Conservation (phyloP, 2,797 vertebrate species). For the Holocentrus rufus region DNA sequence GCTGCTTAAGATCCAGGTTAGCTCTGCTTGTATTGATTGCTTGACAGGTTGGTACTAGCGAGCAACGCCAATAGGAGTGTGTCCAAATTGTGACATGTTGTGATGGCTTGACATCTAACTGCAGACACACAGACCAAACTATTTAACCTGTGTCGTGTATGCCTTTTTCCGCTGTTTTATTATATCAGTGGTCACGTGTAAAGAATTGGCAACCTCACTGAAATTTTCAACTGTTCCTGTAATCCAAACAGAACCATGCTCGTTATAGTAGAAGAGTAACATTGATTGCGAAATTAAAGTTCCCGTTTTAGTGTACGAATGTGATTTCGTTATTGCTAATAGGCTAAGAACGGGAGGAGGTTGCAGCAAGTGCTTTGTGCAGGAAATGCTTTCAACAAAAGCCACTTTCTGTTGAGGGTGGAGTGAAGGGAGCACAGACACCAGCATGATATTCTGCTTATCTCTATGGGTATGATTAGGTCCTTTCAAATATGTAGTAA, state of each 20-base stretch:
- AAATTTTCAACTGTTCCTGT: not conserved
- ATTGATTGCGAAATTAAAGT: constrained; percentile 29
- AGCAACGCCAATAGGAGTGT: not conserved
- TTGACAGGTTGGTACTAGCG: constrained; percentile 39
- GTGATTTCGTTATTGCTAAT: constrained; percentile 42
- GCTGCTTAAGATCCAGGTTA: constrained; percentile 55
- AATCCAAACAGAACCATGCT: not conserved
- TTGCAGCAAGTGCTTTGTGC: constrained; percentile 39
- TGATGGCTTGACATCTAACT: not conserved
- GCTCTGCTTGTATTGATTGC: constrained; percentile 55
- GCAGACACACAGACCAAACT: not conserved
- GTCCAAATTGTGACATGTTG: not conserved
- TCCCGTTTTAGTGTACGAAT: constrained; percentile 8
- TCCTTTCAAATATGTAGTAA: not conserved
- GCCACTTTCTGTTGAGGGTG: too few relatives aligned
- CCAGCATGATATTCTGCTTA: not conserved
- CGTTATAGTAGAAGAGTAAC: constrained; percentile 4
- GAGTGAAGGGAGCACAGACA: not conserved
- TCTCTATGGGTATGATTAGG: not conserved
- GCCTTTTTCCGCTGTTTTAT: not conserved
- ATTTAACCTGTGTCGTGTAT: not conserved
- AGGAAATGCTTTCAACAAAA: not conserved
- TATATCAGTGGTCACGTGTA: not conserved
- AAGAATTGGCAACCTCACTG: not conserved
- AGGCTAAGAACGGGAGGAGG: constrained; percentile 14